A percentile compares a stretch with the other conserved stretches of the same genome.
Conservation (phyloP, 2,113 vertebrate genomes). For the Mirza zaza region DNA sequence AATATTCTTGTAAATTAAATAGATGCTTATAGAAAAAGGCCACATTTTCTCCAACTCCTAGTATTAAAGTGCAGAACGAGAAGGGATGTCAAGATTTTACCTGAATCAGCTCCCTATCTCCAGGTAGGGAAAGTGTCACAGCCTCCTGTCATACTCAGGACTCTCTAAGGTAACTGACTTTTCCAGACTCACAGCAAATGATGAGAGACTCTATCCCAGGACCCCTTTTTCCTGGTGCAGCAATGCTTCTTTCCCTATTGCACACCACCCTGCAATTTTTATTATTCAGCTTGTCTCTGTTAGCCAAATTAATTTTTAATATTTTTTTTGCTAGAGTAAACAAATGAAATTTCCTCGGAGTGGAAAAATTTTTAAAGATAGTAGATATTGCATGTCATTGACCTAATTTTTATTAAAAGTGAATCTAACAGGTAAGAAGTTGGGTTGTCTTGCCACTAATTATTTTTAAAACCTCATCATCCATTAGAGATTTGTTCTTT, state of each 20-base stretch:
- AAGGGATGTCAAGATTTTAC: neutral
- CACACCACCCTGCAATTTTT: neutral
- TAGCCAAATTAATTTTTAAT: neutral
- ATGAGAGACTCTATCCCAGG: neutral
- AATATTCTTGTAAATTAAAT: neutral
- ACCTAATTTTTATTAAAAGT: neutral
- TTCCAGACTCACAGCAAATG: neutral
- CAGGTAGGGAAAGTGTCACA: neutral
- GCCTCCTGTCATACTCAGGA: neutral
- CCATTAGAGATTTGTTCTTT: conserved; percentile 40
- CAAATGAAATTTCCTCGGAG: conserved; percentile 24
- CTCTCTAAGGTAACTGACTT: neutral
- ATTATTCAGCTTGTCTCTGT: neutral
- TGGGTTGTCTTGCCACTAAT: neutral
- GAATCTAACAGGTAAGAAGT: neutral
- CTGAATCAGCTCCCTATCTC: neutral
- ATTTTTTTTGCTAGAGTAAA: neutral
- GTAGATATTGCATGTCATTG: neutral
- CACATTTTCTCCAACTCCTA: neutral
- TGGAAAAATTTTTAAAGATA: conserved; percentile 4
- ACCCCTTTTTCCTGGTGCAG: too few relatives aligned
- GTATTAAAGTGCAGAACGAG: neutral
- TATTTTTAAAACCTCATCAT: conserved; percentile 55
- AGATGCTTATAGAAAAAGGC: neutral
- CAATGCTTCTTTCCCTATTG: neutral